Conservation (phyloP, 2,797 vertebrate genomes). For the Tapirus indicus region DNA sequence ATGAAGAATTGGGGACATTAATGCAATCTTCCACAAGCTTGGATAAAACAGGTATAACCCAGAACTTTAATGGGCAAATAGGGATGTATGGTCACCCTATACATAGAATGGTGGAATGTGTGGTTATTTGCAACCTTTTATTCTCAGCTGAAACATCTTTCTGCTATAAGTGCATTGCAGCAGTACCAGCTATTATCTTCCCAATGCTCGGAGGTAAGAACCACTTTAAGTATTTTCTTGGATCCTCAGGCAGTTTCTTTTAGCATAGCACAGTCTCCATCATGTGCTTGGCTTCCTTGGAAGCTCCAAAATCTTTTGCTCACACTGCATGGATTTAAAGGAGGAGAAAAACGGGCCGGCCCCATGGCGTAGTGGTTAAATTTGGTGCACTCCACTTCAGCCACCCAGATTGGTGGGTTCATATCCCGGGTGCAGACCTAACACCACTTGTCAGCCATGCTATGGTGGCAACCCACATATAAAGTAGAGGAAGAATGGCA, state of each 20-base stretch:
- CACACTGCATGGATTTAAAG: neutral
- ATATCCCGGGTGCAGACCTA: too few species aligned
- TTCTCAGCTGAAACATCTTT: slow-evolving; percentile 1
- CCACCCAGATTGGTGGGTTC: too few species aligned
- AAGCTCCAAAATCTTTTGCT: slow-evolving; percentile 17
- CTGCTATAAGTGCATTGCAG: neutral
- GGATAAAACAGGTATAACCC: neutral
- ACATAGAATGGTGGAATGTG: neutral
- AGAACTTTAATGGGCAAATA: neutral
- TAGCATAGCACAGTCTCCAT: neutral
- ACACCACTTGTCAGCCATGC: too few species aligned
- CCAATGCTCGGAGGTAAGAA: neutral
- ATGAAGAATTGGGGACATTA: neutral
- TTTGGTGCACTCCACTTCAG: too few species aligned
- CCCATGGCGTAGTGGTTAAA: too few species aligned
- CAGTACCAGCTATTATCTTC: neutral
- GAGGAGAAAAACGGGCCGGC: neutral
- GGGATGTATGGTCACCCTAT: neutral
- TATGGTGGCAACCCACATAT: too few species aligned
- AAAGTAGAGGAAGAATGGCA: too few species aligned
- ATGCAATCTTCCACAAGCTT: neutral
- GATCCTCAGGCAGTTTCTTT: neutral
- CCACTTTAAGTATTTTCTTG: neutral
- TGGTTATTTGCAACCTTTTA: neutral
- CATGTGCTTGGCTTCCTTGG: neutral